These are phyloP conservation scores for Nestor notabilis DNA, from an alignment of 2,113 vertebrate genomes.

Conservation along the genomic window DNA sequence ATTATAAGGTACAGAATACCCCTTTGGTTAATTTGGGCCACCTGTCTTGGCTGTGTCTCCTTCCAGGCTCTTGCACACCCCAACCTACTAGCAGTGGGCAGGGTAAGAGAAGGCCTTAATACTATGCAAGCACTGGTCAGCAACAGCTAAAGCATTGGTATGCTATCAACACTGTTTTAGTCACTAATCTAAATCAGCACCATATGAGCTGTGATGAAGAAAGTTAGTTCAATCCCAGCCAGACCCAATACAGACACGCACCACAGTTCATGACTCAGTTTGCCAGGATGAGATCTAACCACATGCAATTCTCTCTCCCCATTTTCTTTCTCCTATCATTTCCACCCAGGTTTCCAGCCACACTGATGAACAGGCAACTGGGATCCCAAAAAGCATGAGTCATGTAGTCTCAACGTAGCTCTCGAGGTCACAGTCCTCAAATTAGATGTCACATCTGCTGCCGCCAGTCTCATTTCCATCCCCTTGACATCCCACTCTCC, in stretches of 20 bases:
- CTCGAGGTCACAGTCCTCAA: not conserved
- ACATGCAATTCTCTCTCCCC: not conserved
- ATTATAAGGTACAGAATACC: not conserved
- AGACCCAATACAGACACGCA: not conserved
- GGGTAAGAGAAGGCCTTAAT: not conserved
- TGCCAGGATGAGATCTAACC: not conserved
- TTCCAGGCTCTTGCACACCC: not conserved
- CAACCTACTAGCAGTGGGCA: not conserved
- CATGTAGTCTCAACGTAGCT: not conserved
- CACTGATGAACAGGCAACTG: not conserved
- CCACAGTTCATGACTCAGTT: not conserved
- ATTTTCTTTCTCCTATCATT: not conserved
- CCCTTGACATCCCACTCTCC: not conserved
- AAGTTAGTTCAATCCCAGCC: not conserved
- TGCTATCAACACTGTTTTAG: not conserved
- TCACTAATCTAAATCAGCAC: not conserved
- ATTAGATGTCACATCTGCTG: not conserved
- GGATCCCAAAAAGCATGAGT: not conserved
- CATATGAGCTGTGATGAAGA: rapidly evolving
- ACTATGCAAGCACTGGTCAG: not conserved
- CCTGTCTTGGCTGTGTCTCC: too few species aligned
- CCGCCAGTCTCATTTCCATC: not conserved
- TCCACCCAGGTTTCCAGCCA: not conserved
- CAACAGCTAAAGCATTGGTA: not conserved
- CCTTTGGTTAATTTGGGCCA: not conserved